Percentiles rank a stretch among this genome's conserved stretches.
These are phyloP conservation scores for Macrotrachela quadricornifera DNA, from an alignment of 1,140 invertebrate species.

Conservation along the genomic window DNA sequence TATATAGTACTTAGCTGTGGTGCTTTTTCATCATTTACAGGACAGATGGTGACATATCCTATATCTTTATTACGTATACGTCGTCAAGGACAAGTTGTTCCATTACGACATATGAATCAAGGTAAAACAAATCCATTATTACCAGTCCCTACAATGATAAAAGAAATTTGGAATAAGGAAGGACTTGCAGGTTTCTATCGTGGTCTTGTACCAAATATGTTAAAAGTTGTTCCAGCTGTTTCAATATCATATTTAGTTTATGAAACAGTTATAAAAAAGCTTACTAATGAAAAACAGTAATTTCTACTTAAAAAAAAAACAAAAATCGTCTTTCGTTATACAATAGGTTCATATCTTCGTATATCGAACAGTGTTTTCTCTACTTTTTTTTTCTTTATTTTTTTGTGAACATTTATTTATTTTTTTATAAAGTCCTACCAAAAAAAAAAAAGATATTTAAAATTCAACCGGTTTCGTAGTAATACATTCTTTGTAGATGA, in stretches of 20 bases:
- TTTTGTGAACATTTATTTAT: no score
- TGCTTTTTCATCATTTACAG: conserved; percentile 70
- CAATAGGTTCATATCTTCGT: no score
- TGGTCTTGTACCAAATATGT: conserved; percentile 87
- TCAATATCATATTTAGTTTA: conserved; percentile 93
- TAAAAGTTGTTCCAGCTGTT: conserved; percentile 66
- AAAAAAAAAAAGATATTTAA: no score
- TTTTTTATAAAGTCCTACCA: no score
- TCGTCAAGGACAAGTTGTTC: conserved; percentile 60
- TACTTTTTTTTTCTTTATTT: no score
- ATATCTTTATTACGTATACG: conserved; percentile 77
- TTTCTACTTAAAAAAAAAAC: no score
- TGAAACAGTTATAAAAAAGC: conserved; percentile 34
- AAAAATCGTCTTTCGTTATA: no score
- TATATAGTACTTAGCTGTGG: conserved; percentile 69
- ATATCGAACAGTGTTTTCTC: no score
- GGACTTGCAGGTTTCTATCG: conserved; percentile 77
- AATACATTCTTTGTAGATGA: no score
- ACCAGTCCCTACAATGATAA: conserved; percentile 53
- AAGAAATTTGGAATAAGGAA: conserved; percentile 64
- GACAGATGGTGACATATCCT: conserved; percentile 88
- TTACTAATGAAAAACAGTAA: no score
- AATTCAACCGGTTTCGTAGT: no score
- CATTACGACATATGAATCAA: neutral
- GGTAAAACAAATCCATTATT: no score